Evolutionary conservation across 2,888 invertebrate species (phyloP), one percentile per base, ranked within the genome.

Genomic region (Sclerodermus sp.): DNA sequence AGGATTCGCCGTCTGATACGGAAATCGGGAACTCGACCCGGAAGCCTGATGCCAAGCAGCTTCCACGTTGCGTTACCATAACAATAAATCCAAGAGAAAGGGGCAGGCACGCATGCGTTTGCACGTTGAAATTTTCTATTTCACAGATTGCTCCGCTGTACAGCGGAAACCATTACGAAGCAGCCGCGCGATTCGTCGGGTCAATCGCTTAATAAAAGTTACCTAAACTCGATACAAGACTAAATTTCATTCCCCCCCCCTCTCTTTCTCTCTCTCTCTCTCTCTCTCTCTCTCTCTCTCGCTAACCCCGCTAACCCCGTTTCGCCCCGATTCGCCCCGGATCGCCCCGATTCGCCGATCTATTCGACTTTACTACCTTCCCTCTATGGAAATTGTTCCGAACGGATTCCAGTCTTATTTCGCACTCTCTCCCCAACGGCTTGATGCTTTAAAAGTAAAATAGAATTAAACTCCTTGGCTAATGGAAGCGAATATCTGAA

Each of bases 41-140:
- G 64, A 67, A 70, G 54, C 56, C 62, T 62, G 62, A 60, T 62
- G 64, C 64, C 66, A 67, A 66, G 55, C 61, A 55, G 65, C 61
- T 68, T 68, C 66, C 68, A 68, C 57, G 55, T 66, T 64, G 65
- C 66, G 66, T 67, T 67, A 68, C 64, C 67, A 63, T 70, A 67
- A 66, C 65, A 59, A 67, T 71, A 70, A 68, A 70, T 71, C 23
- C 8, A 23, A 23, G 23, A 8, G 23, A 23, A 23, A 3, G 4
- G 23, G 23, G 23, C 57, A 47, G 50, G 47, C 34, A 42, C 49
- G 50, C 55, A 43, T 47, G 32, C 39, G 47, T 39, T 42, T 31
- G 45, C 47, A 30, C 44, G 41, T 47, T 46, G 62, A 59, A 64
- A 62, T 58, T 58, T 64, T 62, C 62, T 57, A 62, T 58, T 55